Conservation (phyloP, 1,140 invertebrate genomes). For the Planococcus citri region DNA sequence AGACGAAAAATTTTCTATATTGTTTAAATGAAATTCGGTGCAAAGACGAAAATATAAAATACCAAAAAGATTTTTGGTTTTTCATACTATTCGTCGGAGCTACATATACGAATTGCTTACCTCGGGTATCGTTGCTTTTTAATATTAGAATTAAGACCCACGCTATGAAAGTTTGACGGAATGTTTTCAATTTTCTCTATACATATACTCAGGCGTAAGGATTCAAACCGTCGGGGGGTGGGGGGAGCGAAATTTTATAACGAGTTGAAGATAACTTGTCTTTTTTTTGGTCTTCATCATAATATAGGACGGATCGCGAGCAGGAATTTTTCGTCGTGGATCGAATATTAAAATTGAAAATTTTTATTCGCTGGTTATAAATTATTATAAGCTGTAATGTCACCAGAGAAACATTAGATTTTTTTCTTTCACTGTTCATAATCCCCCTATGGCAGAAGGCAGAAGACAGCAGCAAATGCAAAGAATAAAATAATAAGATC, state of each 20-base stretch:
- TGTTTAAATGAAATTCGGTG: neutral
- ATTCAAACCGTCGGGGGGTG: neutral
- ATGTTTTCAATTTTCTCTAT: neutral
- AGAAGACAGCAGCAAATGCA: too few species aligned
- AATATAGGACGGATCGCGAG: neutral
- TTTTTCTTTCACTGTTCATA: too few species aligned
- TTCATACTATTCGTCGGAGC: neutral
- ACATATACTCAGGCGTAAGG: neutral
- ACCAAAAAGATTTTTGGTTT: neutral
- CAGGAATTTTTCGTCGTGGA: neutral
- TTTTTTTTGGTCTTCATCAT: neutral
- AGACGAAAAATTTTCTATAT: neutral
- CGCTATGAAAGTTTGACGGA: neutral
- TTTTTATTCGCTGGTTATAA: neutral
- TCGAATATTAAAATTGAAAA: constrained; percentile 4
- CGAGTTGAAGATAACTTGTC: neutral
- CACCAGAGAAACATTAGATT: too few species aligned
- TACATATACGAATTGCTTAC: neutral
- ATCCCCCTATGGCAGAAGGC: too few species aligned
- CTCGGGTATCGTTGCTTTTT: neutral
- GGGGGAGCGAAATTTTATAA: neutral
- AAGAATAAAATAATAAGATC: too few species aligned
- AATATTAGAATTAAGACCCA: neutral
- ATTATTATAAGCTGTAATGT: neutral
- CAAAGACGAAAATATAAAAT: neutral